These are phyloP conservation scores for Penelope pileata DNA, from an alignment of 2,113 vertebrate genomes.

Conservation along the genomic window DNA sequence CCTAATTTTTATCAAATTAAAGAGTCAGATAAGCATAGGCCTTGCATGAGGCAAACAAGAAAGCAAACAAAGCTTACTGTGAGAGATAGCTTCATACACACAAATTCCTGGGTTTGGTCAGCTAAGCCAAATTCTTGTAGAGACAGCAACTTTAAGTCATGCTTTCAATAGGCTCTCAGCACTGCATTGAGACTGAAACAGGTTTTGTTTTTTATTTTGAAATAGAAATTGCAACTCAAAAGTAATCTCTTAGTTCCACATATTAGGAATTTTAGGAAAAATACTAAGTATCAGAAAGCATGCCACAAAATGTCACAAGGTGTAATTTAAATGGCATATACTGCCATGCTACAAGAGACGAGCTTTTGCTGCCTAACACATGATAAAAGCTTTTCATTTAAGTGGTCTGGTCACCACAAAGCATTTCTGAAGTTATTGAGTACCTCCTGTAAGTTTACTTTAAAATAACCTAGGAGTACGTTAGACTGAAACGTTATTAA, in stretches of 20 bases:
- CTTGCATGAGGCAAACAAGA: not conserved
- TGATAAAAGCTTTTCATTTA: fast-evolving
- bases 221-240: not conserved
- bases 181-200: not conserved
- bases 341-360: not conserved
- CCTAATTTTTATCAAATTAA: not conserved
- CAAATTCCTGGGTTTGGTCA: not conserved
- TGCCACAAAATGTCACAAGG: not conserved
- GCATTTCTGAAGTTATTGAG: not conserved
- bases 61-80: not conserved
- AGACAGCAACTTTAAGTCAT: not conserved
- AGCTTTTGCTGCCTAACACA: not conserved
- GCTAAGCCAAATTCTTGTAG: not conserved
- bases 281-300: not conserved
- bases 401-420: not conserved
- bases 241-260: not conserved
- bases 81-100: not conserved
- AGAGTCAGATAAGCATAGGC: not conserved
- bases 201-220: not conserved
- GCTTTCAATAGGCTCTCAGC: not conserved
- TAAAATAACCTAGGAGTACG: not conserved
- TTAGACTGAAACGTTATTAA: not conserved
- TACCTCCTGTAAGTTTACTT: not conserved
- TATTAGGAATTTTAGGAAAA: not conserved
- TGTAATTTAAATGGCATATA: not conserved